Evolutionary conservation across 2,888 invertebrate genomes (phyloP).

Genomic region (Atrina japonica): DNA sequence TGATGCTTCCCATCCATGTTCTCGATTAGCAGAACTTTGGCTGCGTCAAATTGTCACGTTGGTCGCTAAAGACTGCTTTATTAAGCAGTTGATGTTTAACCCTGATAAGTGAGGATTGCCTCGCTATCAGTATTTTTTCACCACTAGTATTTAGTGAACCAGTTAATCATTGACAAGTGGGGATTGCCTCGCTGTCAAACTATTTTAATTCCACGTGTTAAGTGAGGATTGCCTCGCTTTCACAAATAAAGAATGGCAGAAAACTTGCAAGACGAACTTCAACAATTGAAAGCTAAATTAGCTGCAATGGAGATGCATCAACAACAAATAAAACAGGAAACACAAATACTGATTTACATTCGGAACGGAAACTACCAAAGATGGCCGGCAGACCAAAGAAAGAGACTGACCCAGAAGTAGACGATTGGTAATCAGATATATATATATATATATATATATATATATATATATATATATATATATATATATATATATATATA

Average conservation of each 20-base stretch:
- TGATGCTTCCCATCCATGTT: slow-evolving; percentile 1
- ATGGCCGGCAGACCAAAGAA: neutral
- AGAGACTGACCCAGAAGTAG: neutral
- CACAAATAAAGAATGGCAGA: too few species aligned
- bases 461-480: too few species aligned
- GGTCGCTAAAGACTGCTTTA: slow-evolving; percentile 1
- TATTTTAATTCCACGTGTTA: too few species aligned
- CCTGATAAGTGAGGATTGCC: slow-evolving; percentile 3
- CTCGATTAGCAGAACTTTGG: slow-evolving; percentile 1
- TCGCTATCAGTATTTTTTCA: too few species aligned
- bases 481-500: too few species aligned
- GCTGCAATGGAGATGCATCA: neutral
- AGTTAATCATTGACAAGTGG: too few species aligned
- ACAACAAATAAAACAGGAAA: slow-evolving; percentile 7
- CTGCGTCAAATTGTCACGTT: neutral
- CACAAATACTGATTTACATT: neutral
- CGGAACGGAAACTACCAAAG: slow-evolving; percentile 1
- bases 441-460: neutral
- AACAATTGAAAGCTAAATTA: neutral
- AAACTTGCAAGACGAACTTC: neutral
- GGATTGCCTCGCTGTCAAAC: neutral
- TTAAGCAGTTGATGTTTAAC: neutral
- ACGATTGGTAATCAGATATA: too few species aligned
- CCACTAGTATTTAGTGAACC: too few species aligned
- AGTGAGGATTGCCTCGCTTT: too few species aligned